Evolutionary conservation across 2,888 invertebrate genomes (phyloP).

Genomic region (Agriopis marginaria): DNA sequence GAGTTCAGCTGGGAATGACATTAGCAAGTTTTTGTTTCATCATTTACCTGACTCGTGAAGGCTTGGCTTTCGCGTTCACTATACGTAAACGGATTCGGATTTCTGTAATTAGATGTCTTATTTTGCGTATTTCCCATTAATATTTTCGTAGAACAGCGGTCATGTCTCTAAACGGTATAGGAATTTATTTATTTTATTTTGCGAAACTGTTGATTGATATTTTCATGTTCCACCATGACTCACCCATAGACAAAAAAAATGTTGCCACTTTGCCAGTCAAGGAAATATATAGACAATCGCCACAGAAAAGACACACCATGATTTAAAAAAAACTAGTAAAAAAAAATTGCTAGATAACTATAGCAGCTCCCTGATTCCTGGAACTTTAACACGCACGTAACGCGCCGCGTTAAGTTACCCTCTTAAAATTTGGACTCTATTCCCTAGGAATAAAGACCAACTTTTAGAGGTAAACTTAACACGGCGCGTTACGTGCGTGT

Average conservation of each 20-base stretch:
- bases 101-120: conserved; percentile 65
- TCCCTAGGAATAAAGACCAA: no score
- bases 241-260: conserved; percentile 54
- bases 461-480: no score
- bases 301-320: no score
- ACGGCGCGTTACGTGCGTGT: no score
- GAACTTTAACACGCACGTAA: no score
- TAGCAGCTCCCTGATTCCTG: no score
- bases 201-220: conserved; percentile 52
- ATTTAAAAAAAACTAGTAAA: no score
- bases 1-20: conserved; percentile 85
- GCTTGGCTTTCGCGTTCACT: conserved; percentile 74
- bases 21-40: conserved; percentile 81
- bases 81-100: conserved; percentile 62
- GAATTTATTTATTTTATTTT: conserved; percentile 46
- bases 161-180: conserved; percentile 28
- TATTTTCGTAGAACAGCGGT: conserved; percentile 35
- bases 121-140: conserved; percentile 84
- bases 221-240: conserved; percentile 63
- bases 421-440: no score
- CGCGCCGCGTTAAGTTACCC: no score
- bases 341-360: no score
- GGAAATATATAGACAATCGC: background rate
- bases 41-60: conserved; percentile 81
- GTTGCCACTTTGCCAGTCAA: background rate